Conservation (phyloP, 2,797 vertebrate species). For the Poeciliopsis presidionis region DNA sequence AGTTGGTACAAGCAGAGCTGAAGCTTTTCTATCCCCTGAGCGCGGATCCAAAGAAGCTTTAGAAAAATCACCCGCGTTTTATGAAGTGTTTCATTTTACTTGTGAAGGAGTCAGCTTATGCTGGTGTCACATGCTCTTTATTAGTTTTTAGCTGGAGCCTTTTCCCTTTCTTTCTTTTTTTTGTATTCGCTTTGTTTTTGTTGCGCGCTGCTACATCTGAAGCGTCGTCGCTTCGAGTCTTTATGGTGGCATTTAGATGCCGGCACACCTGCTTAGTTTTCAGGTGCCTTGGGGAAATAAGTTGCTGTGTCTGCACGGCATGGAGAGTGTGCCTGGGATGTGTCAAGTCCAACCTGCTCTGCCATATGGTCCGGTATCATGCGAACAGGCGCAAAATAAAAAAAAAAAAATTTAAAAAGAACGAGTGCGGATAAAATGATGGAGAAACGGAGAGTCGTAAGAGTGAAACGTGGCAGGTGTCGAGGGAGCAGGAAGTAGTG, state of each 20-base stretch:
- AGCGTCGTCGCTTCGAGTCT: slow-evolving; percentile 59
- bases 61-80: slow-evolving; percentile 56
- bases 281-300: slow-evolving; percentile 73
- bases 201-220: slow-evolving; percentile 52
- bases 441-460: slow-evolving; percentile 28
- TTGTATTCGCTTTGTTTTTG: slow-evolving; percentile 23
- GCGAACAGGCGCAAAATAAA: slow-evolving; percentile 43
- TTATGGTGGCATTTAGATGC: slow-evolving; percentile 61
- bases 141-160: slow-evolving; percentile 37
- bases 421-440: slow-evolving; percentile 20
- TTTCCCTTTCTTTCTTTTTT: neutral
- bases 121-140: slow-evolving; percentile 51
- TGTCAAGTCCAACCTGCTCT: slow-evolving; percentile 66
- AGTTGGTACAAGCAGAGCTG: neutral
- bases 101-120: slow-evolving; percentile 50
- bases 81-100: slow-evolving; percentile 76
- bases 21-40: slow-evolving; percentile 21
- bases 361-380: slow-evolving; percentile 69
- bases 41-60: slow-evolving; percentile 33
- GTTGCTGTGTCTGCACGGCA: slow-evolving; percentile 57
- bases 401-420: slow-evolving; percentile 14
- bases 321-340: slow-evolving; percentile 60
- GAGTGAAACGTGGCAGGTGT: slow-evolving; percentile 32
- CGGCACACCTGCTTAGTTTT: slow-evolving; percentile 67
- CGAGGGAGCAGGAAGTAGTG: slow-evolving; percentile 39